These are phyloP conservation scores for Peucedramus taeniatus DNA, from an alignment of 2,113 vertebrate species.

Conservation along the genomic window DNA sequence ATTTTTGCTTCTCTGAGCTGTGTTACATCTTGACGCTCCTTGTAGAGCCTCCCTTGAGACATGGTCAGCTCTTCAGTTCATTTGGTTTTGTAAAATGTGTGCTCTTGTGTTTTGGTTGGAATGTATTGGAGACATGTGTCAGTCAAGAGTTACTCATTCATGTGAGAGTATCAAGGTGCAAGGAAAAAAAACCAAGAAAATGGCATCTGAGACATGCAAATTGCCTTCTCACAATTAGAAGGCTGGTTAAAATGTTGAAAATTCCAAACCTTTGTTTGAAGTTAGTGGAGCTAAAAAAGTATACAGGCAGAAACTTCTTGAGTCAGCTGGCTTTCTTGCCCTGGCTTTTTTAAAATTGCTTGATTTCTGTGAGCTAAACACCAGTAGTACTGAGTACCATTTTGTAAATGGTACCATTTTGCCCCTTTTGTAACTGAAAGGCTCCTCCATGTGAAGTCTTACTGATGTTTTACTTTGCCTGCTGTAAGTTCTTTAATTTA, in stretches of 20 bases:
- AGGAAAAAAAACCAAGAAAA: rapidly evolving
- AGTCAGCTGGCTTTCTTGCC: neutral
- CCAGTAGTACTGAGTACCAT: neutral
- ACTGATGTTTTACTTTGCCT: neutral
- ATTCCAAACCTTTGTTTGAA: neutral
- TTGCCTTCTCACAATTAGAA: neutral
- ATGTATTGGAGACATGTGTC: neutral
- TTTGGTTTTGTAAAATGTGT: neutral
- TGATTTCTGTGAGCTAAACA: neutral
- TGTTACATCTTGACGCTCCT: neutral
- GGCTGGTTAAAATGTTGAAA: neutral
- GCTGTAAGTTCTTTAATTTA: neutral
- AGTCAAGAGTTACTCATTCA: neutral
- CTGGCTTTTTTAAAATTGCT: neutral
- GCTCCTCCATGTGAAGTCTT: neutral
- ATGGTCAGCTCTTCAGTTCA: neutral
- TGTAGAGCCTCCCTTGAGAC: neutral
- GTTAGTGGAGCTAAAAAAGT: neutral
- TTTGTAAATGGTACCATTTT: neutral
- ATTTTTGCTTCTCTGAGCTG: neutral
- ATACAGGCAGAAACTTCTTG: neutral
- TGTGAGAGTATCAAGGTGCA: rapidly evolving
- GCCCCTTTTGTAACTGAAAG: neutral
- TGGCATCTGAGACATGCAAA: neutral
- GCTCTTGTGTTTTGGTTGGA: neutral